Percentiles rank a stretch among this genome's conserved stretches.
Evolutionary conservation across 2,888 invertebrate genomes (phyloP).

Genomic region (Cryptophagus acutangulus): DNA sequence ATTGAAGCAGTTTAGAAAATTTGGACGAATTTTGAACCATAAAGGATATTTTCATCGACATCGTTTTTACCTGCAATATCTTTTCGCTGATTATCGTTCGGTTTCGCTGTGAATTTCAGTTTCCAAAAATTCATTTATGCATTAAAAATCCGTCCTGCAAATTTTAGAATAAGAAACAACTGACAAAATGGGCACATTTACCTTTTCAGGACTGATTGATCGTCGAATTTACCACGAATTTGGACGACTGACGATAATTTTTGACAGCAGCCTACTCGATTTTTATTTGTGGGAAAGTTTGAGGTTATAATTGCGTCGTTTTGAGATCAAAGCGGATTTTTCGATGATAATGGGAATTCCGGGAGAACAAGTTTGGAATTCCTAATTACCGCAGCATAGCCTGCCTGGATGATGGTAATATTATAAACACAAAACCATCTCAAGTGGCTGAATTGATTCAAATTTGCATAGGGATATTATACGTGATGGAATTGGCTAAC

Average conservation of each 20-base stretch:
- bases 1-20: conserved; percentile 18
- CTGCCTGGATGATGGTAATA: not conserved
- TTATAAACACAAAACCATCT: not conserved
- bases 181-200: too few species aligned
- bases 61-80: not conserved
- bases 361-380: not conserved
- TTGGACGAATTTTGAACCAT: conserved; percentile 5
- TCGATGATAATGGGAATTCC: not conserved
- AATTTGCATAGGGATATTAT: too few species aligned
- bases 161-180: too few species aligned
- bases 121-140: conserved; percentile 30
- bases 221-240: too few species aligned
- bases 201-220: too few species aligned
- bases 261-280: too few species aligned
- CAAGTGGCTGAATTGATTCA: not conserved
- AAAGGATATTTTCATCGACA: conserved; percentile 24
- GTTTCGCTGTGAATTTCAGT: conserved; percentile 28
- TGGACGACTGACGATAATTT: too few species aligned
- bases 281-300: too few species aligned
- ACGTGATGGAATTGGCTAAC: too few species aligned
- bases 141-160: conserved; percentile 25
- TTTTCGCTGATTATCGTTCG: conserved; percentile 18
- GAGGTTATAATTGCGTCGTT: too few species aligned
- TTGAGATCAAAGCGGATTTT: too few species aligned
- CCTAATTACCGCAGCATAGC: conserved; percentile 1